Evolutionary conservation across 1,140 invertebrate species (phyloP).

Genomic region (Solen grandis): DNA sequence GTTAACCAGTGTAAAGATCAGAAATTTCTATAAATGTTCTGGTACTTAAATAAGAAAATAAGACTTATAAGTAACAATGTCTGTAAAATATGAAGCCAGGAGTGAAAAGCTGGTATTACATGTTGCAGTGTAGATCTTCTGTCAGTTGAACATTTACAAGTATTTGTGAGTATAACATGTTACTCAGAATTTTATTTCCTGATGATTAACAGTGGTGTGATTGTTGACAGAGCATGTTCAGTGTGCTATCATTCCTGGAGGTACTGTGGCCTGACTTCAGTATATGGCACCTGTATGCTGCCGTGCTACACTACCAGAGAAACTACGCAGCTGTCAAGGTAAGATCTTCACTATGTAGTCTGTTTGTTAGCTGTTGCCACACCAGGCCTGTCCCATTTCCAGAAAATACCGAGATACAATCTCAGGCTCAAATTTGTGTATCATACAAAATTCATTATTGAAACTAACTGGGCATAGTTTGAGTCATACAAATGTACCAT

Average conservation of each 20-base stretch:
- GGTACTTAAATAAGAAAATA: too few relatives aligned
- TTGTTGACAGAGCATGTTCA: slow-evolving; percentile 51
- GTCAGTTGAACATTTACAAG: too few relatives aligned
- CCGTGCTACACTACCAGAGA: slow-evolving; percentile 92
- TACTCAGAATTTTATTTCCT: too few relatives aligned
- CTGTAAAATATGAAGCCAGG: too few relatives aligned
- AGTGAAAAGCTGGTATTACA: too few relatives aligned
- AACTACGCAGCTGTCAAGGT: slow-evolving; percentile 77
- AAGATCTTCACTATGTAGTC: slow-evolving; percentile 5
- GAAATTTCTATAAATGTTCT: too few relatives aligned
- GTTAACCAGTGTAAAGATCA: too few relatives aligned
- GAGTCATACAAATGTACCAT: not conserved
- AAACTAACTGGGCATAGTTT: not conserved
- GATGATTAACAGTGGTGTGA: too few relatives aligned
- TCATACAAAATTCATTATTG: not conserved
- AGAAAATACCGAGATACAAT: not conserved
- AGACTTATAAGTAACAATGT: too few relatives aligned
- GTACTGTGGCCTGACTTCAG: slow-evolving; percentile 97
- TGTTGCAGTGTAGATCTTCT: too few relatives aligned
- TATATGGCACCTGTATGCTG: slow-evolving; percentile 93
- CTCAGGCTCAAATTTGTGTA: not conserved
- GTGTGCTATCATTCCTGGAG: slow-evolving; percentile 77
- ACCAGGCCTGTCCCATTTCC: not conserved
- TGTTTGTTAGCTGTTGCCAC: not conserved
- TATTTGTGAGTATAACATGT: too few relatives aligned